Evolutionary conservation across 2,113 vertebrate species (phyloP), one percentile per base, ranked within the genome.

Genomic region (Carassius gibelio): DNA sequence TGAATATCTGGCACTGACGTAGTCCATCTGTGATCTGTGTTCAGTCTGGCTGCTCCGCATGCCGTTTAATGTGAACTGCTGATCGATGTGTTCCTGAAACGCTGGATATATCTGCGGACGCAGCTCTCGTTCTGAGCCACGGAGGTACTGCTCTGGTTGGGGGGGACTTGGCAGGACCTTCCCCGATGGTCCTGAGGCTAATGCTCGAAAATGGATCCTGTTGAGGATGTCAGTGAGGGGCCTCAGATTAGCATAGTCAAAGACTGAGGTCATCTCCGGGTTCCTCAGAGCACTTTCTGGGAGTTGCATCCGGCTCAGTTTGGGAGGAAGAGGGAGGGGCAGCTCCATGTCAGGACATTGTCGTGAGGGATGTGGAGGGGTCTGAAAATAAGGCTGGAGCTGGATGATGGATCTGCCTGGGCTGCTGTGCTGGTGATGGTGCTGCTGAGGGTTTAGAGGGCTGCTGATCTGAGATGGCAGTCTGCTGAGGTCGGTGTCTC

Each of bases 201-300:
- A 42, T 7, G 48, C 38, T 68, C 71, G 66, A 6, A 64, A 55
- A 5, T 55, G 75, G 72, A 86, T 87, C 77, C 71, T 81, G 84
- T 90, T 89, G 23, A 89, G 77, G 81, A 91, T 90, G 76, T 90
- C 75, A 1, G 69, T 48, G 23, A 91, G 61, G 11, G 88, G 87
- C 8, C 76, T 81, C 1, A 66, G 66, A 48, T 76, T 68, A 13
- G 55, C 10, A 17, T 75, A 59, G 36, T 68, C 81, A 0, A n/a
- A 64, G 9, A 36, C 6, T 1, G 66, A 6, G 62, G 26, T 45
- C 76, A 52, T 86, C 64, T 90, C 90, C 81, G 89, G 82, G 83
- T 83, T 87, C 76, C 64, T 82, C 30, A 91, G 81, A 9, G 86
- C 36, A 21, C 75, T 89, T 86, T 90, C 87, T 5, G 88, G 59